These are phyloP conservation scores for Graptemys geographica DNA, from an alignment of 2,797 vertebrate genomes.

Conservation along the genomic window DNA sequence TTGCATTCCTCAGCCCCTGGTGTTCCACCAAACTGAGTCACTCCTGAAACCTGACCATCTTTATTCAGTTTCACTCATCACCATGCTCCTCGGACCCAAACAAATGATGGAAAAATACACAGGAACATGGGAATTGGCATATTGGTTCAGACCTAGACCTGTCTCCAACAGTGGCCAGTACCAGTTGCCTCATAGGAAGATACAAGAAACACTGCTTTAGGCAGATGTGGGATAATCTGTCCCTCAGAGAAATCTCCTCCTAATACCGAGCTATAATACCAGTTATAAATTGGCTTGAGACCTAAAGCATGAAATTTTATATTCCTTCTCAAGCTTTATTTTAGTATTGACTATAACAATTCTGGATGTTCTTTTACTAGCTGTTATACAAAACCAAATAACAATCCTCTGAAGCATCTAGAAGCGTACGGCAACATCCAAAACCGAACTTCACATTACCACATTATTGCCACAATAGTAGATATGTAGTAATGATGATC, in stretches of 20 bases:
- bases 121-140: background rate
- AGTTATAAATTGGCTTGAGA: background rate
- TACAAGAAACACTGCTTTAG: background rate
- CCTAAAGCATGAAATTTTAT: background rate
- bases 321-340: background rate
- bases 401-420: background rate
- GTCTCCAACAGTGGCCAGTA: background rate
- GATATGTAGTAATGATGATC: background rate
- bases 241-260: background rate
- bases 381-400: background rate
- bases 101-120: background rate
- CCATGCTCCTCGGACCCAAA: background rate
- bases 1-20: background rate
- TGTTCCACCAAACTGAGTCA: background rate
- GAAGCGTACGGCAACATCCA: background rate
- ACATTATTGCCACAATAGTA: background rate
- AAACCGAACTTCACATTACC: background rate
- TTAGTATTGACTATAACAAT: background rate
- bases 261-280: background rate
- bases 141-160: background rate
- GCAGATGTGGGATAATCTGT: background rate
- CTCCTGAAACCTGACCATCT: background rate
- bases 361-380: background rate
- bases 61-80: background rate
- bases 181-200: background rate